Evolutionary conservation across 35 echinoderm and acorn worm genomes (phyloP), one percentile per base, ranked within the genome.

Genomic region (Lytechinus pictus): DNA sequence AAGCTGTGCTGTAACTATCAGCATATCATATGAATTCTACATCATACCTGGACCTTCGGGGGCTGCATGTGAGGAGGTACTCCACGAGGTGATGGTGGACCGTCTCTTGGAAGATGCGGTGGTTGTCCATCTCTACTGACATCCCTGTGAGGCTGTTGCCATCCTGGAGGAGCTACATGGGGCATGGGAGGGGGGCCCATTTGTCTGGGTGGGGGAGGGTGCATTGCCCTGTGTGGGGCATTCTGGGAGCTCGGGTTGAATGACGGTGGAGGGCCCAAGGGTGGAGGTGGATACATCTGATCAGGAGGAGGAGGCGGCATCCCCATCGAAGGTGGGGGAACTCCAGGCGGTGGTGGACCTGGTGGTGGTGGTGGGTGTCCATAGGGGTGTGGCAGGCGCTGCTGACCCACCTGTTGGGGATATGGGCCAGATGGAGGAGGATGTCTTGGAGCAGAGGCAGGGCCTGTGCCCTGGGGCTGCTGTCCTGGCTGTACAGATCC

Each of bases 51-150:
- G 92, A 27, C 33, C 86, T 79, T 97, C 87, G 54, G 96, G 27
- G 95, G 87, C 53, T 71, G 53, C 94, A 95, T 96, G 86, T 93
- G 86, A 87, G 27, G 66, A 94, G 94, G 95, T 27, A 95, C 89
- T 44, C 89, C 94, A 54, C 8, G 55, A 11, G 33, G 51, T 9
- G 87, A 44, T 52, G 88, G 92, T 27, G 92, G 92, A 9, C 55
- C 95, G 87, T 86, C 54, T 92, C 87, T 94, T 54, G 54, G 91
- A 19, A 86, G 6, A 52, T 92, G 95, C 7, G 86, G 19, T 27
- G 89, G 91, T 53, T 95, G 92, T 56, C 61, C 66, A 53, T 54
- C 86, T 14, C 92, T 33, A 9, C 92, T 44, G 11, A 57, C 27
- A 57, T 93, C 92, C 27, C 92, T 54, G 11, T 93, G 92, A 10